Evolutionary conservation across 2,888 invertebrate species (phyloP).

Genomic region (Hipparchia sbordonii): DNA sequence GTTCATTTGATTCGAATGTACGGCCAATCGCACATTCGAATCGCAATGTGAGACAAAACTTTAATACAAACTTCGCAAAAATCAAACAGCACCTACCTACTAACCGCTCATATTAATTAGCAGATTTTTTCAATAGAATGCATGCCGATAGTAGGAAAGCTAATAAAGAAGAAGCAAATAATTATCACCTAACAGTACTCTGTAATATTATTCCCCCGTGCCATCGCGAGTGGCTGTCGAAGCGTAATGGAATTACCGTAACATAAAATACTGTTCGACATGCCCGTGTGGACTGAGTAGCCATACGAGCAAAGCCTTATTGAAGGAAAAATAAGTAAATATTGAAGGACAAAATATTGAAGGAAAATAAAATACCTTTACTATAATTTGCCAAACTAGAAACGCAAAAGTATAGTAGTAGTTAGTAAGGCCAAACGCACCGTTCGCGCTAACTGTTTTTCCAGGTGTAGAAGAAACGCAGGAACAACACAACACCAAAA

Average conservation of each 20-base stretch:
- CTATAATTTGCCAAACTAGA: too few relatives aligned
- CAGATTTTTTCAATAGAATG: not conserved
- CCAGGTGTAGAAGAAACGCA: too few relatives aligned
- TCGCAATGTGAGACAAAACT: not conserved
- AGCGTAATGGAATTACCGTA: constrained; percentile 40
- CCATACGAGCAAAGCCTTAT: not conserved
- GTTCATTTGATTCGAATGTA: too few relatives aligned
- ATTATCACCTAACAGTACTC: constrained; percentile 33
- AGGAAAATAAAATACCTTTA: too few relatives aligned
- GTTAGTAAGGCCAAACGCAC: too few relatives aligned
- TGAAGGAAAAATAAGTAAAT: too few relatives aligned
- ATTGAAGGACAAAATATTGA: too few relatives aligned
- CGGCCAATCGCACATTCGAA: not conserved
- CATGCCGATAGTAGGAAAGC: constrained; percentile 3
- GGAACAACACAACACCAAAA: too few relatives aligned
- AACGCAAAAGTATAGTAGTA: too few relatives aligned
- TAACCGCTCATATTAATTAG: not conserved
- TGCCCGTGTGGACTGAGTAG: constrained; percentile 16
- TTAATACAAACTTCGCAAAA: not conserved
- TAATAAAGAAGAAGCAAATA: constrained; percentile 18
- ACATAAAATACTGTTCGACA: constrained; percentile 31
- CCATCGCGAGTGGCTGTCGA: constrained; percentile 27
- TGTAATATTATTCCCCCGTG: constrained; percentile 27
- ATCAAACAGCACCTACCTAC: not conserved
- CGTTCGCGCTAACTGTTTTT: too few relatives aligned